Evolutionary conservation across 2,797 vertebrate genomes (phyloP).

Genomic region (Fistularia tabacaria): DNA sequence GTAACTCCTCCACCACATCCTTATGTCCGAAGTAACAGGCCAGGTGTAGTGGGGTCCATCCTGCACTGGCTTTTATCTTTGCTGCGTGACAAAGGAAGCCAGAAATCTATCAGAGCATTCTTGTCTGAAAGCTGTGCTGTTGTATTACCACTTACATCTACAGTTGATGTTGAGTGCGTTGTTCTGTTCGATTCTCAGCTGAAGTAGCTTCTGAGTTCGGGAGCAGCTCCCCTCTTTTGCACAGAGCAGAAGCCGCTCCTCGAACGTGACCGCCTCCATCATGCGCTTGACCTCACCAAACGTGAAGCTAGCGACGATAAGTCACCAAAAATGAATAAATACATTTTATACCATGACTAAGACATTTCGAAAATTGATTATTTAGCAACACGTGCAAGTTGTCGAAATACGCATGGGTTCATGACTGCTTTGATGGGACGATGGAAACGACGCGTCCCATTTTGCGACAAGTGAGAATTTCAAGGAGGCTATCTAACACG

Average conservation of each 20-base stretch:
- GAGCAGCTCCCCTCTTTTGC: constrained; percentile 79
- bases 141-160: constrained; percentile 73
- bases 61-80: constrained; percentile 75
- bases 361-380: no score
- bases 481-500: no score
- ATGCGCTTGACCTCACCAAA: background rate
- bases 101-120: background rate
- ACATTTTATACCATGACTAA: background rate
- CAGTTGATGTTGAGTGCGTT: constrained; percentile 79
- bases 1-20: constrained; percentile 82
- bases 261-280: constrained; percentile 62
- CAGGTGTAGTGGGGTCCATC: constrained; percentile 90
- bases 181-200: constrained; percentile 60
- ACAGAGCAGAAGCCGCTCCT: constrained; percentile 79
- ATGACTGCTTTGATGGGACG: no score
- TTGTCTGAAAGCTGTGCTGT: background rate
- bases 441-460: no score
- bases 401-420: no score
- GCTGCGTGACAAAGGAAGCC: constrained; percentile 57
- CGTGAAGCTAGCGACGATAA: background rate
- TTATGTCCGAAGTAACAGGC: constrained; percentile 86
- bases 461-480: no score
- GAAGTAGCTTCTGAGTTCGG: constrained; percentile 74
- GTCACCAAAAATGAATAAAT: background rate
- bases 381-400: background rate